phyloP scores from a whole-genome alignment of 1,140 invertebrate genomes.

The Nephotettix cincticeps region DNA sequence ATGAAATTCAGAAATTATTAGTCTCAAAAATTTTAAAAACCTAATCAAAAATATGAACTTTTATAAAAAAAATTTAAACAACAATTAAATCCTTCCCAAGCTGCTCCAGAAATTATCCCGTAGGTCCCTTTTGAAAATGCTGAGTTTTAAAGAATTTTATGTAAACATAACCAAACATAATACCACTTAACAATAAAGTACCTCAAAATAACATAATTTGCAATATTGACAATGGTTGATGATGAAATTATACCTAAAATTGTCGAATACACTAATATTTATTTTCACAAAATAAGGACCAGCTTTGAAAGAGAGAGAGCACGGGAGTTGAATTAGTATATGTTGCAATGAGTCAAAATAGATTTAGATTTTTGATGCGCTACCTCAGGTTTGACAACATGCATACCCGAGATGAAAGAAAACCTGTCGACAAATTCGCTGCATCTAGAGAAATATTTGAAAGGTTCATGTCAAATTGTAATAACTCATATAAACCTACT shows the following conservation, averaged over 20 bases:
- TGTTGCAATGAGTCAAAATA: conserved; percentile 23
- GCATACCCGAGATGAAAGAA: conserved; percentile 27
- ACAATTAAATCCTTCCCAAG: no score
- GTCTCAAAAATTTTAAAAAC: no score
- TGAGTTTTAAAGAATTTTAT: no score
- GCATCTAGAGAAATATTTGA: not conserved
- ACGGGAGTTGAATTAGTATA: not conserved
- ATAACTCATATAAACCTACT: not conserved
- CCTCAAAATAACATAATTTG: no score
- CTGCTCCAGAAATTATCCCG: no score
- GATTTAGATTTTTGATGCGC: conserved; percentile 34
- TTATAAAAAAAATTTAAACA: no score
- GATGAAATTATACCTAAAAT: not conserved
- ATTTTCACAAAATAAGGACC: not conserved
- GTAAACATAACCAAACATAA: no score
- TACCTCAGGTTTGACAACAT: conserved; percentile 36
- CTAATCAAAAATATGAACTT: no score
- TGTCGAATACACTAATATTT: not conserved
- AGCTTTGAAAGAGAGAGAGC: not conserved
- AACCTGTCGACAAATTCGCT: conserved; percentile 32
- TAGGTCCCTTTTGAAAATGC: no score
- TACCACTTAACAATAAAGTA: no score
- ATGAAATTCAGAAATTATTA: no score
- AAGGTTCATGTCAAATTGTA: not conserved
- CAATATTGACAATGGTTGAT: no score